Base-by-base conservation (phyloP, 2,888 invertebrate genomes). In the Lithosia quadra region DNA sequence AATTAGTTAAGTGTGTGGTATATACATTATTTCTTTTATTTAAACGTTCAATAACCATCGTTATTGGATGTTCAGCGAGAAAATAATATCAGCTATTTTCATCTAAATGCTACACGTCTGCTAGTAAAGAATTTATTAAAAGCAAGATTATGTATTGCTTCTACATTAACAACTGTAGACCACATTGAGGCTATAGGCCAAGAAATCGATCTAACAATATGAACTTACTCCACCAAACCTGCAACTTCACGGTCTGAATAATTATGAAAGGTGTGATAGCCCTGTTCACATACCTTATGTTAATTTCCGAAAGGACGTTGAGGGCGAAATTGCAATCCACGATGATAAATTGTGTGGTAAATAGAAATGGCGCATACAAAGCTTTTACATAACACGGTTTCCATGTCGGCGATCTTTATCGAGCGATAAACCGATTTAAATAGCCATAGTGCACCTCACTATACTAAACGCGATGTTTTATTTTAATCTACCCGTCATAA, bases 311-410 rank as follows among this genome's bases (percentile, higher is more conserved):
- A 18, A 73, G 69, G 73, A 74, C 71, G 81, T 80, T 84, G 80
- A 84, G 81, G 77, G 82, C 76, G 73, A 83, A 84, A 83, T 82
- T 80, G 80, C 81, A 78, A 73, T 60, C 65, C 18, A 53, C 72
- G 72, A 76, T 84, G 84, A 82, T 84, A 84, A 84, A 85, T 78
- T 73, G 77, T 72, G 75, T 68, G 76, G 75, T 78, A 79, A 83
- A 84, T 82, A 83, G 79, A 82, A 86, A 79, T 75, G 72, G 77
- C 77, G 78, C 86, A 85, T 85, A 85, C 84, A 84, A 85, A 72
- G 78, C 71, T 78, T 77, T 78, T 79, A 76, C 74, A 76, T 77
- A 79, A 83, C 79, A 82, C 78, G 76, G 77, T 75, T 78, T 79
- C 75, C 79, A 77, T 82, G 85, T 81, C 71, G 67, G 67, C 70